Evolutionary conservation across 2,113 vertebrate species (phyloP), one percentile per base, ranked within the genome.

Genomic region (Sceloporus undulatus): DNA sequence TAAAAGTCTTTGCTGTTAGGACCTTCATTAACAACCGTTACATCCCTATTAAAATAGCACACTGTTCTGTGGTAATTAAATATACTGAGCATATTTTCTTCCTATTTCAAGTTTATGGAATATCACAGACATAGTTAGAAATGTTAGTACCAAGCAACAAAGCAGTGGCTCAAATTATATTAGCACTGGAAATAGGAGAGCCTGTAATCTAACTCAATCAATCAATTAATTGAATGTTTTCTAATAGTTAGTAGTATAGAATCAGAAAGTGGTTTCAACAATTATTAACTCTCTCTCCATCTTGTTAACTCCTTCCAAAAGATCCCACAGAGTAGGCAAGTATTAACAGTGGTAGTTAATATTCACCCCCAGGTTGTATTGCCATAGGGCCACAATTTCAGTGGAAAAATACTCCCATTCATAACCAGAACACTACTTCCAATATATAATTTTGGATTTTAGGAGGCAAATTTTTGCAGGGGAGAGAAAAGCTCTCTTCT

Each of bases 21-120:
- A 25, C 21, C 73, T 76, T 75, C 25, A 4, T 76, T 68, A 76
- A 88, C 59, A 82, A 38, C 29, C 7, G 13, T 82, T 66, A 76
- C 5, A 76, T 82, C 40, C 65, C 71, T 87, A 66, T 87, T 82
- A 87, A 76, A 81, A 18, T 8, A 42, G 27, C 38, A 62, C 38
- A 76, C 21, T 29, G 16, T 76, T 82, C 21, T 76, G 40, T 29
- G 19, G 19, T 82, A 52, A 87, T 68, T 75, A 68, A 87, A 82
- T 54, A 52, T 25, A 34, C 38, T 66, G 9, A 54, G 13, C 23
- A 52, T 80, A 48, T 65, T 85, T 85, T 66, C 38, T n/a, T 66
- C 34, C 84, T 48, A 66, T 65, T 85, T 66, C 25, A 77, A 10
- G 10, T 18, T 66, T 66, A 52, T 59, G 23, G 40, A 88, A 66